These are phyloP conservation scores for Gasteruption jaculator DNA, from an alignment of 2,888 invertebrate species.

Conservation along the genomic window DNA sequence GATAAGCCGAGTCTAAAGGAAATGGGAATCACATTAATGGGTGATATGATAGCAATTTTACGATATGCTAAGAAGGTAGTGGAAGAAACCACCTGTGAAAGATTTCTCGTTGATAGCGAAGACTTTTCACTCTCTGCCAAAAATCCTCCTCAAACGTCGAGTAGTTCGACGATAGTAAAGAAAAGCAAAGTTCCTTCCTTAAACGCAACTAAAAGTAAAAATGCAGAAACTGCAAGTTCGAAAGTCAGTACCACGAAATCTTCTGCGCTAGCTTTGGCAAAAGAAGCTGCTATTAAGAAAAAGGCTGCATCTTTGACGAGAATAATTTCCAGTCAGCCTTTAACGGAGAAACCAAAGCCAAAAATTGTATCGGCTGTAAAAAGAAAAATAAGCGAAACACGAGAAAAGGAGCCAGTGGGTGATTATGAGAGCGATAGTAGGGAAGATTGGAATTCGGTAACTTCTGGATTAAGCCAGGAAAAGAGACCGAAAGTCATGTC, in stretches of 20 bases:
- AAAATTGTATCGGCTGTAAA: too few species aligned
- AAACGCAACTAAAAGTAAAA: constrained; percentile 23
- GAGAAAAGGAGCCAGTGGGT: too few species aligned
- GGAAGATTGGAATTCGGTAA: constrained; percentile 25
- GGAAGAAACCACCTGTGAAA: constrained; percentile 51
- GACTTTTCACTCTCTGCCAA: too few species aligned
- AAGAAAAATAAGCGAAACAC: too few species aligned
- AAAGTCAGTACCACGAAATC: constrained; percentile 26
- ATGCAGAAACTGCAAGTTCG: constrained; percentile 22
- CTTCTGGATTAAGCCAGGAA: constrained; percentile 24
- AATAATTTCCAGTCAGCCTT: too few species aligned
- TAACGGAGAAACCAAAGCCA: too few species aligned
- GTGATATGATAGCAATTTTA: constrained; percentile 63
- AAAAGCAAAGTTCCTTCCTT: constrained; percentile 35
- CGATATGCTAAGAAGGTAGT: constrained; percentile 61
- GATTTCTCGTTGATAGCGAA: constrained; percentile 43
- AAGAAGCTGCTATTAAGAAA: constrained; percentile 26
- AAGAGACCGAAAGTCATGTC: constrained; percentile 29
- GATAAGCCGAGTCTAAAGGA: constrained; percentile 83
- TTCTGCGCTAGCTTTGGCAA: constrained; percentile 19
- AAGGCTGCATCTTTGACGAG: constrained; percentile 23
- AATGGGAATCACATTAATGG: constrained; percentile 76
- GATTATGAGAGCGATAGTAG: constrained; percentile 27
- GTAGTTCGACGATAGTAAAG: constrained; percentile 29
- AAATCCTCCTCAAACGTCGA: too few species aligned